Conservation (phyloP, 2,888 invertebrate species). For the Euphydryas editha region DNA sequence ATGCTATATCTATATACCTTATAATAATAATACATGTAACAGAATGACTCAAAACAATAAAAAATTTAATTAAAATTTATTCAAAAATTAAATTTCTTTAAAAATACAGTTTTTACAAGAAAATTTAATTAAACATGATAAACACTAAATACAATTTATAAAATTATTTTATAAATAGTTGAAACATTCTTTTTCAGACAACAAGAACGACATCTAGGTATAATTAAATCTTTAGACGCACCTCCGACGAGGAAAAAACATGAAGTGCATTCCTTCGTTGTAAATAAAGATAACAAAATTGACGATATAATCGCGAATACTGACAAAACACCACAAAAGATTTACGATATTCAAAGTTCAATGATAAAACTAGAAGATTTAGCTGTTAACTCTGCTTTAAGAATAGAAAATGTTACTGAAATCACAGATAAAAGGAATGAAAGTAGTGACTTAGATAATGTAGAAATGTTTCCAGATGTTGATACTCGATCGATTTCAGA, state of each 20-base stretch:
- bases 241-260: slow-evolving; percentile 75
- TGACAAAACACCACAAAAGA: slow-evolving; percentile 59
- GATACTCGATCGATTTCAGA: slow-evolving; percentile 46
- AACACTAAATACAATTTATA: no score
- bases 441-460: slow-evolving; percentile 43
- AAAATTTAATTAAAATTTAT: no score
- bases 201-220: slow-evolving; percentile 91
- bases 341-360: slow-evolving; percentile 63
- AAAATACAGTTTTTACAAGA: no score
- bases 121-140: no score
- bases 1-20: no score
- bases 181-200: slow-evolving; percentile 80
- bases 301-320: slow-evolving; percentile 52
- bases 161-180: no score
- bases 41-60: no score
- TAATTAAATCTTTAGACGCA: slow-evolving; percentile 81
- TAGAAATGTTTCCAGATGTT: slow-evolving; percentile 54
- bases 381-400: slow-evolving; percentile 35
- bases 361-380: slow-evolving; percentile 42
- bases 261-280: slow-evolving; percentile 76
- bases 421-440: slow-evolving; percentile 26
- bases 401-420: slow-evolving; percentile 30
- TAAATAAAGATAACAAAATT: slow-evolving; percentile 64
- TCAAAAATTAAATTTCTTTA: no score
- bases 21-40: no score